Conservation (phyloP, 2,113 vertebrate genomes). For the Callithrix jacchus region DNA sequence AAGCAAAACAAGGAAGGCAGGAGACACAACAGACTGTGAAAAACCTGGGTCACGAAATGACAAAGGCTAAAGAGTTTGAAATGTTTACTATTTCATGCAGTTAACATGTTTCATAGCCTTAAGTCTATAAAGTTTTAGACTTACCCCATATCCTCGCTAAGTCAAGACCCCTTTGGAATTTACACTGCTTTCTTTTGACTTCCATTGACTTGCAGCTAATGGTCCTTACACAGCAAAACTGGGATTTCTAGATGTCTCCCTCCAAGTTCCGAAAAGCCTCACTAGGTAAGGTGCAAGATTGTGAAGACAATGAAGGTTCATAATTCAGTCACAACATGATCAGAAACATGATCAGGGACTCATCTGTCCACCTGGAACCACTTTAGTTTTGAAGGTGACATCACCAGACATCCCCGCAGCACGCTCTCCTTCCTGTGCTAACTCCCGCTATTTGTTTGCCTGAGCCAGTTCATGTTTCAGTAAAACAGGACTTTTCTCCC, state of each 20-base stretch:
- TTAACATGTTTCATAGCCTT: background rate
- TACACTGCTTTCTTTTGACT: background rate
- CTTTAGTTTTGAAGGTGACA: too few species aligned
- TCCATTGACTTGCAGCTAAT: background rate
- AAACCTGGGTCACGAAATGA: background rate
- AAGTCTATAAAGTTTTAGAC: background rate
- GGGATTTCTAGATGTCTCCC: background rate
- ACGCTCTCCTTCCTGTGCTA: too few species aligned
- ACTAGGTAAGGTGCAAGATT: background rate
- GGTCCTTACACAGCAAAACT: background rate
- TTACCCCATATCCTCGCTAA: background rate
- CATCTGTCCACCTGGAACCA: background rate
- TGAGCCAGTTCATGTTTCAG: background rate
- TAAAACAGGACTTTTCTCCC: background rate
- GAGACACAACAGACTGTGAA: background rate
- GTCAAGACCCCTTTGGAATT: background rate
- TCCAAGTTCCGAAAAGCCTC: background rate
- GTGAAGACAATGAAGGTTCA: background rate
- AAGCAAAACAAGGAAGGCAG: background rate
- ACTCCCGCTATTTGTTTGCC: background rate
- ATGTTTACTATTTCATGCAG: background rate
- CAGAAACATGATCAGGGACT: too few species aligned
- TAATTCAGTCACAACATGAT: background rate
- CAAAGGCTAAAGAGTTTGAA: background rate
- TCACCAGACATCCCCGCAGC: too few species aligned